A percentile compares a stretch with the other conserved stretches of the same genome.
Conservation (phyloP, 37 sponge, comb jelly and placozoan species). For the Oopsacas minuta region DNA sequence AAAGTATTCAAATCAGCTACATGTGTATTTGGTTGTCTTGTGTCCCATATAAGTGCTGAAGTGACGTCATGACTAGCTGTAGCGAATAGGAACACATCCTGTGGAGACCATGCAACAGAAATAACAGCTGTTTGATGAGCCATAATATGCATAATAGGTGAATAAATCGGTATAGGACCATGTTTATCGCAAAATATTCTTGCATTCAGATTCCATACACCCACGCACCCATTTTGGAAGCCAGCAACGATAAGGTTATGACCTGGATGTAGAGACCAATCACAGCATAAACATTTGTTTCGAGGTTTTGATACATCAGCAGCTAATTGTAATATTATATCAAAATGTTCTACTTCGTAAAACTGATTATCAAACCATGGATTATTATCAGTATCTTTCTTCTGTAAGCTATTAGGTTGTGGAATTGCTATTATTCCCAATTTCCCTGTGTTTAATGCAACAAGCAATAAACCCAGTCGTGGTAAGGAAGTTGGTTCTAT, state of each 20-base stretch:
- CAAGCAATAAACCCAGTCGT: neutral
- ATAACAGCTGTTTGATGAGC: neutral
- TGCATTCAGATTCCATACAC: neutral
- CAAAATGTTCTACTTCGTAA: neutral
- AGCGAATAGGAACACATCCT: neutral
- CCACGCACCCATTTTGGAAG: neutral
- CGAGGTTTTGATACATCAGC: neutral
- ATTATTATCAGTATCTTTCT: neutral
- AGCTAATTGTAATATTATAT: neutral
- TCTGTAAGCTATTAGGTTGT: neutral
- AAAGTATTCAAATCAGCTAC: neutral
- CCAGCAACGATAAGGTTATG: neutral
- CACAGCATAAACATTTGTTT: neutral
- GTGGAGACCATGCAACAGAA: neutral
- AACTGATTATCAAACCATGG: slow-evolving; percentile 7
- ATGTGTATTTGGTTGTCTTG: neutral
- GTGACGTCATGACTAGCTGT: neutral
- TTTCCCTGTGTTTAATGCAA: neutral
- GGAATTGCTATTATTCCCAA: neutral
- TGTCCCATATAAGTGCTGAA: neutral
- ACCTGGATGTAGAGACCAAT: neutral
- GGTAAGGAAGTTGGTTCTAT: neutral
- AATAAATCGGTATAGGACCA: neutral
- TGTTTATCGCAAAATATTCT: neutral
- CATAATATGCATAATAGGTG: neutral